Evolutionary conservation across 2,888 invertebrate genomes (phyloP), one percentile per base, ranked within the genome.

Genomic region (Aproaerema taeniolella): DNA sequence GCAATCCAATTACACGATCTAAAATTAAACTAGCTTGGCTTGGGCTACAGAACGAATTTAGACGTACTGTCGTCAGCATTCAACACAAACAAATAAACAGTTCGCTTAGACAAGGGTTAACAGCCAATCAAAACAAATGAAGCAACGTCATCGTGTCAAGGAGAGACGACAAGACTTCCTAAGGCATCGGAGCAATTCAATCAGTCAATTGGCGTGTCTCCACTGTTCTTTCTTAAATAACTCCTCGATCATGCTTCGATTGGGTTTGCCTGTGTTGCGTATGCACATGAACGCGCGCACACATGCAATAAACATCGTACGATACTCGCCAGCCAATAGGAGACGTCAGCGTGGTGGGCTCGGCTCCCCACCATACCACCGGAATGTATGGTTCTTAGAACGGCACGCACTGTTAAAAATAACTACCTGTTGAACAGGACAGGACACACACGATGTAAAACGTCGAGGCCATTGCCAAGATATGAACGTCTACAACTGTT

Each of bases 331-430:
- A 65, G 61, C 87, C 87, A 87, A 87, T 87, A 50, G 52, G 47
- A 66, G 47, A 29, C 29, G 41, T 53, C 58, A 49, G 60, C 67
- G 68, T 66, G 65, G 86, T 85, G 87, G 87, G 87, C 87, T 85
- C 79, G 87, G 55, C 86, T 68, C 78, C 82, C 85, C 82, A 75
- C 81, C 66, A 73, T 51, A 56, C 45, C 68, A 53, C 61, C 52
- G 82, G 85, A 79, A 83, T 83, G 83, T 67, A 67, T 67, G 61
- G 58, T 70, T 75, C 71, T 73, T 61, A 74, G 76, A 82, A 74
- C 70, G 72, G 74, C 76, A 72, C 72, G 74, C 76, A 72, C 72
- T 72, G 80, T 70, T 83, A 82, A 80, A 83, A 85, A 82, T 85
- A 83, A 82, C 82, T 67, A 74, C 82, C 71, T 75, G 80, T 76